These are phyloP conservation scores for Lepidochitona cinerea DNA, from an alignment of 2,888 invertebrate genomes.

Conservation along the genomic window DNA sequence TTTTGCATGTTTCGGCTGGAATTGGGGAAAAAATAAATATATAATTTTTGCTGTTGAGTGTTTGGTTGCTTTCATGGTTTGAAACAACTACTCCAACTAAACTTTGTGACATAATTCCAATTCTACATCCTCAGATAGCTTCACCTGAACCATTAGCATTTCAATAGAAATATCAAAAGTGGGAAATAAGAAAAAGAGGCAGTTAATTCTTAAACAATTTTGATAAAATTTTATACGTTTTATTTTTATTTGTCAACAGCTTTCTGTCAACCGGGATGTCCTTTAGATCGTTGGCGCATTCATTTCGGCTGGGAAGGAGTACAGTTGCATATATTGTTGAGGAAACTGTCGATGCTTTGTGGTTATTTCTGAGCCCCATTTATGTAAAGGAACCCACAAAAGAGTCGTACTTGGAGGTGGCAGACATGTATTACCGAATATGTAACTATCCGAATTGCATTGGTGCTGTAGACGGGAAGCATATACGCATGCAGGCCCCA, in stretches of 20 bases:
- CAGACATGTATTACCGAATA: neutral
- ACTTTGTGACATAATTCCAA: no score
- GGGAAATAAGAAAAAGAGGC: neutral
- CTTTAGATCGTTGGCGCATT: no score
- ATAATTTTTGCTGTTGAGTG: no score
- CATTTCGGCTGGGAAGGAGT: neutral
- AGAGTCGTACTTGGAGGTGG: neutral
- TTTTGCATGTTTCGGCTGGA: neutral
- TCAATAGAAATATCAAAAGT: no score
- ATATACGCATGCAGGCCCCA: conserved; percentile 1
- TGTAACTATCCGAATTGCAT: conserved; percentile 21
- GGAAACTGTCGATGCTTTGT: neutral
- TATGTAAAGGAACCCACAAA: neutral
- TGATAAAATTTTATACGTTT: no score
- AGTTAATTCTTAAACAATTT: neutral
- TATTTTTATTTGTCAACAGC: no score
- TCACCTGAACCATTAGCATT: no score
- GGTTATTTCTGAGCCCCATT: neutral
- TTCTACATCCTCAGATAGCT: no score
- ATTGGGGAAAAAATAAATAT: neutral
- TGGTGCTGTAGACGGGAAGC: conserved; percentile 19
- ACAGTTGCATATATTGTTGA: neutral
- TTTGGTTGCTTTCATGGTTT: no score
- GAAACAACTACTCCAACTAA: no score
- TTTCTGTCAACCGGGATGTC: no score